Conservation (phyloP, 2,888 invertebrate genomes). For the Ethmia dodecea region DNA sequence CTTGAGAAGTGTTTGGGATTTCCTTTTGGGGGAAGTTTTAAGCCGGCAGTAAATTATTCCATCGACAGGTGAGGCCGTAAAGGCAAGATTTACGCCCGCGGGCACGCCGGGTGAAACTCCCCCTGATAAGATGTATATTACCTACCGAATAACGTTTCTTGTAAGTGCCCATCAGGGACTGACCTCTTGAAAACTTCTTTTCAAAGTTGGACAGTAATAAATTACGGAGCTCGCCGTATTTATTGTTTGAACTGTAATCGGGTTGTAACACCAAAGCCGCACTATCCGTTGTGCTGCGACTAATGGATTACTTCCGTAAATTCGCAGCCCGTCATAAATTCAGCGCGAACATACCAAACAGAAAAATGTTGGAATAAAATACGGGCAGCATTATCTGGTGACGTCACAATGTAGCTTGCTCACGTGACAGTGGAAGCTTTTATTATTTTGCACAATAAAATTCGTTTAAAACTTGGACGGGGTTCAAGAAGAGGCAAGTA, state of each 20-base stretch:
- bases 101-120: conserved; percentile 57
- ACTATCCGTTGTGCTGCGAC: conserved; percentile 30
- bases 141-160: conserved; percentile 56
- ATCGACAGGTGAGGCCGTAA: conserved; percentile 76
- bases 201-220: conserved; percentile 47
- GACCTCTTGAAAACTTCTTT: conserved; percentile 33
- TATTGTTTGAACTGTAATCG: not conserved
- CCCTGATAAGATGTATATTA: conserved; percentile 73
- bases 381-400: conserved; percentile 36
- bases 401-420: conserved; percentile 37
- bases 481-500: conserved; percentile 45
- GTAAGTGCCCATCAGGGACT: conserved; percentile 61
- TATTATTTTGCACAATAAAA: conserved; percentile 57
- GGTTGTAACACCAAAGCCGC: conserved; percentile 22
- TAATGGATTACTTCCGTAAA: conserved; percentile 45
- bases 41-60: conserved; percentile 75
- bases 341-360: conserved; percentile 33
- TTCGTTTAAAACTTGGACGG: conserved; percentile 63
- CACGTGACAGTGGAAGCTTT: conserved; percentile 27
- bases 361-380: conserved; percentile 42
- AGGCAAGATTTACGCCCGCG: conserved; percentile 73
- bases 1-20: conserved; percentile 74
- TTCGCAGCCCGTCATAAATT: conserved; percentile 38
- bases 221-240: conserved; percentile 44
- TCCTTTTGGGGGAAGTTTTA: conserved; percentile 70